A percentile compares a stretch with the other conserved stretches of the same genome.
Conservation (phyloP, 2,797 vertebrate species). For the Falco berigora region DNA sequence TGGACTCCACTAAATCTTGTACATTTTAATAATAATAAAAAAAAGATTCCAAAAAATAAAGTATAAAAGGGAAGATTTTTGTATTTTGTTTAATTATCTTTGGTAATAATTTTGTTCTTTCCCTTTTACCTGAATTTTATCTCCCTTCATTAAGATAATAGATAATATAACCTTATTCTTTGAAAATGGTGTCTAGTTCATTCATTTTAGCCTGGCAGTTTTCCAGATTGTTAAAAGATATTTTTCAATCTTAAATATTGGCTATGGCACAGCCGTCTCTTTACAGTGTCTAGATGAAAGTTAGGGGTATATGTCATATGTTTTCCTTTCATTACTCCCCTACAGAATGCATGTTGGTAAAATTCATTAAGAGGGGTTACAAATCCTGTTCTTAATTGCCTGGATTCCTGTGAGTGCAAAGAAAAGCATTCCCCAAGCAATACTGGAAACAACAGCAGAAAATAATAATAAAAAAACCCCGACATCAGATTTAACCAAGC, state of each 20-base stretch:
- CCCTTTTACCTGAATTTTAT: background rate
- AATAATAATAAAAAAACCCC: background rate
- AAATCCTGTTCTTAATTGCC: background rate
- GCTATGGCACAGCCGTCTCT: background rate
- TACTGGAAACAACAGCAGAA: background rate
- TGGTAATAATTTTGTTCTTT: conserved; percentile 1
- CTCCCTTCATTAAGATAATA: background rate
- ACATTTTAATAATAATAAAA: background rate
- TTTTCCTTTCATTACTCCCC: conserved; percentile 37
- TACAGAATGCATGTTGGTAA: background rate
- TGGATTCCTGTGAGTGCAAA: background rate
- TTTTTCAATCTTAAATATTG: conserved; percentile 8
- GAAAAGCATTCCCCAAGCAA: background rate
- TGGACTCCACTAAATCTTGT: background rate
- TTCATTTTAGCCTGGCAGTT: background rate
- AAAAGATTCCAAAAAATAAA: background rate
- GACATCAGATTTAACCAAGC: background rate
- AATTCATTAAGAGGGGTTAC: background rate
- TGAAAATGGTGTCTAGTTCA: background rate
- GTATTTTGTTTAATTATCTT: background rate
- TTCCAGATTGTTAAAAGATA: conserved; percentile 5
- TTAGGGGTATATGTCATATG: background rate
- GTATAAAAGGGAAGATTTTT: background rate
- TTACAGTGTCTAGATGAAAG: background rate
- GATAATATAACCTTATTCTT: background rate